Conservation (phyloP, 2,797 vertebrate genomes). For the Glossophaga mutica region DNA sequence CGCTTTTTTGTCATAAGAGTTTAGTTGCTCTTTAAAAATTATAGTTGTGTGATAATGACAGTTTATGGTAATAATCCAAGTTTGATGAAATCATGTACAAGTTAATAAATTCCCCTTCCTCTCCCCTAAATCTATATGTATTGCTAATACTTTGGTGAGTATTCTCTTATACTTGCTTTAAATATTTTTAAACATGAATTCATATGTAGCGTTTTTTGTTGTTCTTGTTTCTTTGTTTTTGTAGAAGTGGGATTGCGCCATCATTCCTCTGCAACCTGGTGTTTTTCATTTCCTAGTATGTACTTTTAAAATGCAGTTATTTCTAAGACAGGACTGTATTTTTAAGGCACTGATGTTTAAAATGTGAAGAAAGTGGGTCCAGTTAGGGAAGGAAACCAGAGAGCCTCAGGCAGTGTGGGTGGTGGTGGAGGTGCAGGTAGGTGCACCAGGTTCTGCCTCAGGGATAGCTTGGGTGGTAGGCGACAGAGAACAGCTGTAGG, state of each 20-base stretch:
- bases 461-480: neutral
- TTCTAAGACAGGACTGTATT: neutral
- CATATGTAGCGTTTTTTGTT: neutral
- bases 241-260: neutral
- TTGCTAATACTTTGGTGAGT: neutral
- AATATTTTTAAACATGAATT: neutral
- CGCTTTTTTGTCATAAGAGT: neutral
- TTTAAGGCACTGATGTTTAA: neutral
- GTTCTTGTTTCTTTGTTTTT: neutral
- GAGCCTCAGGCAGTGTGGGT: neutral
- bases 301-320: neutral
- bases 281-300: neutral
- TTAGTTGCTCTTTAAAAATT: conserved; percentile 26
- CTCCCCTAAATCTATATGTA: neutral
- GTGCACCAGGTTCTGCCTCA: neutral
- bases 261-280: neutral
- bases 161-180: conserved; percentile 22
- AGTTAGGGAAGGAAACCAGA: neutral
- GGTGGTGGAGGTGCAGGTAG: neutral
- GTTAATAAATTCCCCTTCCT: neutral
- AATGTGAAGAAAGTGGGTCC: neutral
- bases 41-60: neutral
- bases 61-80: neutral
- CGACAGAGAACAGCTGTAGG: neutral
- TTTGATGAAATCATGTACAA: neutral